Evolutionary conservation across 2,113 vertebrate genomes (phyloP), one percentile per base, ranked within the genome.

Genomic region (Xiphophorus hellerii): DNA sequence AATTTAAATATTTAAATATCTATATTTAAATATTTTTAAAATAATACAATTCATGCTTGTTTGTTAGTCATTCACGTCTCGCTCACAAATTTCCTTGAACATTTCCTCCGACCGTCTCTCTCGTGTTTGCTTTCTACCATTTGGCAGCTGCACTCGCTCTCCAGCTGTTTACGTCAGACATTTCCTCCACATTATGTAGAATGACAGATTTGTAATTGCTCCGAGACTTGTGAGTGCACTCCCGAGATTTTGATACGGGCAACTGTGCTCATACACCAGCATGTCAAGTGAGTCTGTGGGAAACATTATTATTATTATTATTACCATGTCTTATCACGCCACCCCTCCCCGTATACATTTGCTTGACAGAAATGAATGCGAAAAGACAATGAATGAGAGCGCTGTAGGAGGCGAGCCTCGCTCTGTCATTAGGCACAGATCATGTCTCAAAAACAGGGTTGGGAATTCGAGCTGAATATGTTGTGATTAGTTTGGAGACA

Each of bases 181-280:
- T 87, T 86, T 86, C 81, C 66, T 88, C 72, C 33, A 71, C 81
- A 78, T 90, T 77, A 90, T 87, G 63, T 62, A 66, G 87, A 89
- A 68, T 90, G 91, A 89, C 88, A 91, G 77, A 78, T 84, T 82
- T 86, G 75, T 92, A 92, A 92, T 92, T 90, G 84, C 89, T 85
- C 54, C 1, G 83, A 85, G 85, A 78, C 74, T 85, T 71, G 35
- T 70, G 62, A 84, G 81, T 28, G 35, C 80, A 77, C 89, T 78
- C 82, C 58, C 51, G 72, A 69, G 74, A 69, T 81, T 85, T 65
- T 71, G 68, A 77, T 75, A 73, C 12, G 35, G 69, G 35, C 27
- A 39, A 74, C 73, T 66, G 74, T 70, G 78, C 74, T 69, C 74
- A 17, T 66, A 42, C 77, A 25, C 11, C 64, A 33, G 74, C 64